Percentiles rank a stretch among this genome's conserved stretches.
Conservation (phyloP, 2,797 vertebrate species). For the Myripristis murdjan region DNA sequence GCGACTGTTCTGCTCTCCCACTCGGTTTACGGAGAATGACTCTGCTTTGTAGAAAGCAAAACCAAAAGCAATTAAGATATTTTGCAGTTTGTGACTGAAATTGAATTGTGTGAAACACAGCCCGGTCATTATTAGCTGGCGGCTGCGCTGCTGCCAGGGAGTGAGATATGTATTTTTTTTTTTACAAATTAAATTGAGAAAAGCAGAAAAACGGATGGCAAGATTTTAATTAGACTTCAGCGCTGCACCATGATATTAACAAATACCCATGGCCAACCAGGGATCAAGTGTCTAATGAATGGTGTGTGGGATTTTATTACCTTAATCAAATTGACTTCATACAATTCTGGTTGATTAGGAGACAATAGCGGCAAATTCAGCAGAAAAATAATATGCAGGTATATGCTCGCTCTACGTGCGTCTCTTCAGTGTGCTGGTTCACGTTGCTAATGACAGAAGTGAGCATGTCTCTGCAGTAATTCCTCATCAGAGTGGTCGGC, state of each 20-base stretch:
- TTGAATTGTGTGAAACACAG: conserved; percentile 73
- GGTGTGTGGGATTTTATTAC: conserved; percentile 48
- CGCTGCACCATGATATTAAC: conserved; percentile 48
- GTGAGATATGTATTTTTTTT: conserved; percentile 44
- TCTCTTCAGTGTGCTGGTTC: conserved; percentile 21
- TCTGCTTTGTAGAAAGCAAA: conserved; percentile 63
- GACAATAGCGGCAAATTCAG: not conserved
- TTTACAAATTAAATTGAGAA: conserved; percentile 57
- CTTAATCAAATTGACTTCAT: conserved; percentile 49
- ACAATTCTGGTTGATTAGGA: conserved; percentile 28
- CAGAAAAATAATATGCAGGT: conserved; percentile 7
- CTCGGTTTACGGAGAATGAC: conserved; percentile 56
- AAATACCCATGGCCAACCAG: conserved; percentile 20
- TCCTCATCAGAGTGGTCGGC: conserved; percentile 7
- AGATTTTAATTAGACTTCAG: conserved; percentile 61
- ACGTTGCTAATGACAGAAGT: conserved; percentile 26
- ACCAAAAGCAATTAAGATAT: conserved; percentile 76
- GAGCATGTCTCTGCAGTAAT: conserved; percentile 7
- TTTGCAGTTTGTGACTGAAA: conserved; percentile 71
- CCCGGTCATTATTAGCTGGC: conserved; percentile 64
- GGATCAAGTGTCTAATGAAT: conserved; percentile 54
- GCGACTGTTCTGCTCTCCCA: conserved; percentile 40
- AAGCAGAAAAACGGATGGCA: conserved; percentile 53
- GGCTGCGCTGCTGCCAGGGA: conserved; percentile 36
- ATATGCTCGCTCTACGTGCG: not conserved